Evolutionary conservation across 2,888 invertebrate species (phyloP).

Genomic region (Drosophila nr. perissopoda): DNA sequence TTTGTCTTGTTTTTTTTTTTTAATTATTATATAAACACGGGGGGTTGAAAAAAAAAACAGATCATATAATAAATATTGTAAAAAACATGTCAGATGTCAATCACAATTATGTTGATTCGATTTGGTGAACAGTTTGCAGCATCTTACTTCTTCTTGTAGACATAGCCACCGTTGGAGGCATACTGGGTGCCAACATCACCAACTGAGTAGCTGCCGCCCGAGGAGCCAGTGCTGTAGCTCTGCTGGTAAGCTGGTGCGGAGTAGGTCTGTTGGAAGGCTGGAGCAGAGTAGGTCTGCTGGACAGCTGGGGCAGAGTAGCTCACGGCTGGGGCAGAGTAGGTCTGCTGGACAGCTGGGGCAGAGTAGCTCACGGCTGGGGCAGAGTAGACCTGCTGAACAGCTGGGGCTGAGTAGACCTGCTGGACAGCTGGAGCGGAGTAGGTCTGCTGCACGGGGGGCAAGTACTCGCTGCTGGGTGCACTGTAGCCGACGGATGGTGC

Average conservation of each 20-base stretch:
- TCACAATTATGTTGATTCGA: conserved; percentile 36
- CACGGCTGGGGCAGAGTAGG: conserved; percentile 45
- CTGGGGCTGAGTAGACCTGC: conserved; percentile 15
- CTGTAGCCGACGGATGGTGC: conserved; percentile 30
- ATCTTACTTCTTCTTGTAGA: conserved; percentile 82
- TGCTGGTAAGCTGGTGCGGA: conserved; percentile 44
- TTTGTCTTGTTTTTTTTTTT: conserved; percentile 14
- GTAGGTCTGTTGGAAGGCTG: conserved; percentile 41
- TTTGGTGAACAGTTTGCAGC: conserved; percentile 55
- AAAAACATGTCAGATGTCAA: conserved; percentile 33
- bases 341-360: conserved; percentile 50
- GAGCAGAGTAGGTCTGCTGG: conserved; percentile 50
- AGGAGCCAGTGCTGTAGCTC: conserved; percentile 55
- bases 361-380: conserved; percentile 51
- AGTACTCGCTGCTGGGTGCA: conserved; percentile 18
- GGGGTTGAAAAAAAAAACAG: conserved; percentile 37
- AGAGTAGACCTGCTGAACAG: conserved; percentile 19
- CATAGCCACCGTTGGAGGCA: conserved; percentile 83
- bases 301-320: conserved; percentile 55
- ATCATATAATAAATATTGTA: conserved; percentile 26
- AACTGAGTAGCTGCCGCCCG: conserved; percentile 56
- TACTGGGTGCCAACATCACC: conserved; percentile 81
- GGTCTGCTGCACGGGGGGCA: conserved; percentile 20
- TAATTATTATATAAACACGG: conserved; percentile 40
- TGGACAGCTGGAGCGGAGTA: conserved; percentile 49